phyloP scores from a whole-genome alignment of 2,888 invertebrate genomes.

The Endotricha flammealis region DNA sequence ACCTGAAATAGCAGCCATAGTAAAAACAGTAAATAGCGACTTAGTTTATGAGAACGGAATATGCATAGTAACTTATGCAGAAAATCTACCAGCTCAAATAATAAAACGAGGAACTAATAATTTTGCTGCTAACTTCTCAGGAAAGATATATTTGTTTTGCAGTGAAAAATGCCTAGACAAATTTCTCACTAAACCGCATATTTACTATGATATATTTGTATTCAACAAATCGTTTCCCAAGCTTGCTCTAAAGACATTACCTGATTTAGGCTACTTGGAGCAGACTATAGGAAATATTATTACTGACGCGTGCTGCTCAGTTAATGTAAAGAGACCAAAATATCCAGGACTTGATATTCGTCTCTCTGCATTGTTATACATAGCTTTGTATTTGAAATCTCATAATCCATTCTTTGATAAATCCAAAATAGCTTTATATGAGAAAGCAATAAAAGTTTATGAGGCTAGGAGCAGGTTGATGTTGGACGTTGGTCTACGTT shows the following conservation, averaged over 20 bases:
- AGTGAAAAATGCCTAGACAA: constrained; percentile 61
- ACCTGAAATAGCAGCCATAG: constrained; percentile 73
- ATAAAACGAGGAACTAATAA: constrained; percentile 59
- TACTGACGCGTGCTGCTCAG: constrained; percentile 72
- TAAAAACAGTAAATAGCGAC: constrained; percentile 51
- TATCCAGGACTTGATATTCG: constrained; percentile 75
- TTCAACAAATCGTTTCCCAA: constrained; percentile 54
- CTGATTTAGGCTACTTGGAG: constrained; percentile 79
- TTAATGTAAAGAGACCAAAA: constrained; percentile 76
- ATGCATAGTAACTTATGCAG: constrained; percentile 80
- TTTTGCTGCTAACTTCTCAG: constrained; percentile 66
- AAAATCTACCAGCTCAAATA: constrained; percentile 66
- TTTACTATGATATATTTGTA: constrained; percentile 67
- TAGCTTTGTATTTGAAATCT: constrained; percentile 78
- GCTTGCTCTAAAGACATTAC: constrained; percentile 66
- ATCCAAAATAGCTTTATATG: constrained; percentile 43
- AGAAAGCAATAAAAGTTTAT: constrained; percentile 47
- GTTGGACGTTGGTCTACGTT: constrained; percentile 50
- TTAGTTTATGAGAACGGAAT: constrained; percentile 73
- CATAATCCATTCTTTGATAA: constrained; percentile 53
- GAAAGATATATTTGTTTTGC: constrained; percentile 78
- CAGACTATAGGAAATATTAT: constrained; percentile 76
- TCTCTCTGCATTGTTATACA: constrained; percentile 72
- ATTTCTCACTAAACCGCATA: constrained; percentile 71
- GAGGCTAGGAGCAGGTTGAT: constrained; percentile 55